Conservation (phyloP, 1,140 invertebrate species). For the Chrysomallon squamiferum region DNA sequence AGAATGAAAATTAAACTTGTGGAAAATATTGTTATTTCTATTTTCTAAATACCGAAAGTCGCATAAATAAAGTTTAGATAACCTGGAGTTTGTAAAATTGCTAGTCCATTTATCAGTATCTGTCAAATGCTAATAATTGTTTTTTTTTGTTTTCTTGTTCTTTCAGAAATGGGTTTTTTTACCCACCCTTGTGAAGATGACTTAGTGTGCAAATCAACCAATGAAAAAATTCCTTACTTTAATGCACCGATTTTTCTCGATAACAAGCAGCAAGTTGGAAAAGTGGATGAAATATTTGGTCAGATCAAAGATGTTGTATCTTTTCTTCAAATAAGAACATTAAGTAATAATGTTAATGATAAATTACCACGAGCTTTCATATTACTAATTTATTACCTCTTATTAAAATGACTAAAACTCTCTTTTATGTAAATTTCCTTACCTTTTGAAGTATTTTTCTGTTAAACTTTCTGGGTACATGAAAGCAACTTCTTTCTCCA, state of each 20-base stretch:
- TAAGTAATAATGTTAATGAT: no score
- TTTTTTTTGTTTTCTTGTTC: conserved; percentile 9
- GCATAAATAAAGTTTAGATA: no score
- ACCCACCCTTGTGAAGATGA: conserved; percentile 93
- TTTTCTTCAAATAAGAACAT: conserved; percentile 35
- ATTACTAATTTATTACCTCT: no score
- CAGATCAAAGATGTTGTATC: conserved; percentile 85
- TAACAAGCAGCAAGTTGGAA: conserved; percentile 98
- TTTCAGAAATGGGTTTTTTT: conserved; percentile 80
- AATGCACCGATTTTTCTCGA: conserved; percentile 97
- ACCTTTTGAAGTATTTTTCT: conserved; percentile 73
- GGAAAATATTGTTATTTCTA: no score
- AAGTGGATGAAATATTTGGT: conserved; percentile 99
- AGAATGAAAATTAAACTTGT: no score
- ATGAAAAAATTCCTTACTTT: conserved; percentile 94
- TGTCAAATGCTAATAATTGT: background rate
- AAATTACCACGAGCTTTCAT: no score
- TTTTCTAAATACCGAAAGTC: no score
- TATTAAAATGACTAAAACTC: background rate
- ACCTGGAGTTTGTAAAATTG: no score
- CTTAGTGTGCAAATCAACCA: conserved; percentile 88
- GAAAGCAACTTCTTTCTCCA: conserved; percentile 89
- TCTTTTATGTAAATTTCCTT: conserved; percentile 24
- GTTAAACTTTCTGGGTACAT: conserved; percentile 91
- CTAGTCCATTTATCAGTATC: no score